phyloP scores from a whole-genome alignment of 2,888 invertebrate genomes.

The Micropterix aruncella region DNA sequence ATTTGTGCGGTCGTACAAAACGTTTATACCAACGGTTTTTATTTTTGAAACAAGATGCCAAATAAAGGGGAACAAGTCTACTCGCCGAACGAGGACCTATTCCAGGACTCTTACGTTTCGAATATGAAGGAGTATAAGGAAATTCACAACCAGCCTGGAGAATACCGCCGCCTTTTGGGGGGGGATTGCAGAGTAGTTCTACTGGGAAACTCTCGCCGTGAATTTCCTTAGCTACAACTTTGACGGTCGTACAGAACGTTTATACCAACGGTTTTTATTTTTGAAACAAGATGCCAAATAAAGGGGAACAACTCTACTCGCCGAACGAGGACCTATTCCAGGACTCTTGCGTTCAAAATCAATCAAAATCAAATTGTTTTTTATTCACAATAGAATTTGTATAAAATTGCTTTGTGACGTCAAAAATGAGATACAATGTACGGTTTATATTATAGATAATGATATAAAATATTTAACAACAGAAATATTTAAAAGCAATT shows the following conservation, averaged over 20 bases:
- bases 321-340: slow-evolving; percentile 86
- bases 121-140: slow-evolving; percentile 64
- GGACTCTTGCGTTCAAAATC: slow-evolving; percentile 94
- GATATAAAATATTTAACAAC: too few relatives aligned
- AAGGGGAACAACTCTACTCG: slow-evolving; percentile 79
- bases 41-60: too few relatives aligned
- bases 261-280: too few relatives aligned
- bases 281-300: slow-evolving; percentile 48
- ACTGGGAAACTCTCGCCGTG: slow-evolving; percentile 75
- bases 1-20: too few relatives aligned
- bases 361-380: slow-evolving; percentile 83
- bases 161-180: slow-evolving; percentile 89
- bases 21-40: too few relatives aligned
- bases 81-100: slow-evolving; percentile 39
- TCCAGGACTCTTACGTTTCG: slow-evolving; percentile 47
- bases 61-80: slow-evolving; percentile 40
- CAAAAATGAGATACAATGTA: too few relatives aligned
- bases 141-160: slow-evolving; percentile 74
- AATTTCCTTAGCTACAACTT: slow-evolving; percentile 87
- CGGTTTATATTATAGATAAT: too few relatives aligned
- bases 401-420: too few relatives aligned
- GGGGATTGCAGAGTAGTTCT: slow-evolving; percentile 81
- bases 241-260: slow-evolving; percentile 68
- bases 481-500: too few relatives aligned
- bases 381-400: too few relatives aligned